These are phyloP conservation scores for Amaurobius ferox DNA, from an alignment of 2,888 invertebrate species.

Conservation along the genomic window DNA sequence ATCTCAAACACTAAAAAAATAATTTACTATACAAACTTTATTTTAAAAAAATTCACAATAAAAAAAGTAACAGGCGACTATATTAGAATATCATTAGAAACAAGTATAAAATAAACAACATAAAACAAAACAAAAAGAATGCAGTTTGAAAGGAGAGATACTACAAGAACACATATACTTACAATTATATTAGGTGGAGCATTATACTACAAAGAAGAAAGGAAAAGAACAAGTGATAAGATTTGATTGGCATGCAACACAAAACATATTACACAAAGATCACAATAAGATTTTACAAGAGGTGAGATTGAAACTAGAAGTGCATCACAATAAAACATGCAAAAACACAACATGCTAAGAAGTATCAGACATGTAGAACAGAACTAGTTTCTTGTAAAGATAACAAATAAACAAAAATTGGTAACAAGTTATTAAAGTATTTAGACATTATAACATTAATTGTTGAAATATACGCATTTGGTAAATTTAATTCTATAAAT, in stretches of 20 bases:
- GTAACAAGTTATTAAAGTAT: no score
- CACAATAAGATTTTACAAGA: conserved; percentile 33
- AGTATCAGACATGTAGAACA: neutral
- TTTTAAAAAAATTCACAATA: no score
- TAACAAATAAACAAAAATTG: no score
- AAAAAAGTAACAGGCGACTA: neutral
- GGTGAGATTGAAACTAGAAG: neutral
- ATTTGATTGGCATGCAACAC: conserved; percentile 54
- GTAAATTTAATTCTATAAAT: no score
- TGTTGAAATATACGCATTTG: no score
- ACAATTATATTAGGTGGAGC: conserved; percentile 73
- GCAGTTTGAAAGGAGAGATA: neutral
- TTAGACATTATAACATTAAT: no score
- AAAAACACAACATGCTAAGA: conserved; percentile 3
- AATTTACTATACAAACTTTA: no score
- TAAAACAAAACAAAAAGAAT: neutral
- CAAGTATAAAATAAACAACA: neutral
- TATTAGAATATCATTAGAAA: neutral
- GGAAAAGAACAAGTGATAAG: conserved; percentile 34
- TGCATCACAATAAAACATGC: neutral
- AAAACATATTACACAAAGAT: conserved; percentile 37
- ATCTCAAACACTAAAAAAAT: no score
- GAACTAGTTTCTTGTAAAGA: no score
- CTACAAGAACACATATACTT: conserved; percentile 65
- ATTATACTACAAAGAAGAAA: conserved; percentile 68